A percentile compares a stretch with the other conserved stretches of the same genome.
Conservation (phyloP, 2,797 vertebrate genomes). For the Aulostomus chinensis region DNA sequence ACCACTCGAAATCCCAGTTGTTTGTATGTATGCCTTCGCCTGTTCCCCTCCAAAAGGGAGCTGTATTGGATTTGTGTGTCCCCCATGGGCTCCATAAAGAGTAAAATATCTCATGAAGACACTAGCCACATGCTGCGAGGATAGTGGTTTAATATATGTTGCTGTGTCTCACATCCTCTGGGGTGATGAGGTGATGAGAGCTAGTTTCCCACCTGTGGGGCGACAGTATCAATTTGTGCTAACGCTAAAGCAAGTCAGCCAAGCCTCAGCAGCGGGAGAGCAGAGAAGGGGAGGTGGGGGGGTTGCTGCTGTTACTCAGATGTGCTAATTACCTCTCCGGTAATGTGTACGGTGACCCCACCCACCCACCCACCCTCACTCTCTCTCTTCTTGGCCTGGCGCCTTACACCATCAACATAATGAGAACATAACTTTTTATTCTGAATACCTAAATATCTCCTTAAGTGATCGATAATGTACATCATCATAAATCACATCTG, state of each 20-base stretch:
- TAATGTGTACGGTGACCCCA: constrained; percentile 74
- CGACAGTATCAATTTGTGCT: constrained; percentile 75
- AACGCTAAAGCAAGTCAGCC: constrained; percentile 60
- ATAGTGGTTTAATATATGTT: constrained; percentile 79
- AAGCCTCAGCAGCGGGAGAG: constrained; percentile 60
- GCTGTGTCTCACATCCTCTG: constrained; percentile 69
- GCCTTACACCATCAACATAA: constrained; percentile 87
- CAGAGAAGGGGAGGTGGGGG: constrained; percentile 54
- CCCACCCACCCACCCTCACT: constrained; percentile 25
- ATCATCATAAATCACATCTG: constrained; percentile 96
- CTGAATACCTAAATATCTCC: constrained; percentile 94
- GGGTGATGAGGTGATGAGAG: constrained; percentile 80
- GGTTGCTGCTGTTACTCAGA: constrained; percentile 71
- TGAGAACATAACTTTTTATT: constrained; percentile 89
- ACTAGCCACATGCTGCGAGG: constrained; percentile 68
- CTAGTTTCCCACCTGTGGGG: constrained; percentile 78
- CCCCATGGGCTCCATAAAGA: constrained; percentile 79
- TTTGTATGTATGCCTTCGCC: constrained; percentile 75
- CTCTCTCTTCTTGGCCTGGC: constrained; percentile 82
- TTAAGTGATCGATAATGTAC: constrained; percentile 96
- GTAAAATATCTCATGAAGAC: constrained; percentile 80
- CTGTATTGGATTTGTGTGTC: constrained; percentile 76
- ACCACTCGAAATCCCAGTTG: constrained; percentile 76
- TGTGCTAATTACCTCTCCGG: constrained; percentile 83
- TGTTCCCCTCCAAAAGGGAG: constrained; percentile 67